Evolutionary conservation across 2,888 invertebrate species (phyloP), one percentile per base, ranked within the genome.

Genomic region (Neoscelio sp.): DNA sequence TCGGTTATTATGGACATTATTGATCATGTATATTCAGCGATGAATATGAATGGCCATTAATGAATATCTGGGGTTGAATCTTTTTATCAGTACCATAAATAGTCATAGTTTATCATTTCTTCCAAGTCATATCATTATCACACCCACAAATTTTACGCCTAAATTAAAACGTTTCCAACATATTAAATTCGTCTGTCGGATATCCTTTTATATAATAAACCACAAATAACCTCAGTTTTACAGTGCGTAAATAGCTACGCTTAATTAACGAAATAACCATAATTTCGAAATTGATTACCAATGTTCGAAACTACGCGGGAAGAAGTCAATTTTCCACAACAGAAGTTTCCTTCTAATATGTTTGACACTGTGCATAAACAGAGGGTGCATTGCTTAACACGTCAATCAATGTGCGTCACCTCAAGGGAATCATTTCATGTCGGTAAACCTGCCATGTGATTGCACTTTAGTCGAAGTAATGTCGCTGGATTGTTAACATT

Each of bases 161-260:
- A 75, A 75, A 68, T 75, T 60, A 67, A 75, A 62, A 75, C 67
- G 68, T 54, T 75, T 75, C 20, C 46, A 75, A 68, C 54, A 62
- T 68, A 68, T 75, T 75, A 68, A 58, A 54, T 75, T 46, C 67
- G 75, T 75, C 75, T 67, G 75, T n/a, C n/a, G 62, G 46, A 23
- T 46, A 38, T n/a, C 46, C 56, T 50, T 56, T 62, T 33, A 74
- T 65, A 74, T 65, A 73, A 48, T 13, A 46, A 48, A 13, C 64
- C 64, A 64, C 12, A 56, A 54, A 48, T 64, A 38, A 3, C 0
- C 48, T 13, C 35, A 65, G 52, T 58, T 60, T 50, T 10, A 28
- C 15, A n/a, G 15, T 30, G 74, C 60, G 67, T 75, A 56, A 67
- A 54, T 28, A 28, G 7, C 13, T 52, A 67, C 67, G 54, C 60